phyloP scores from a whole-genome alignment of 2,888 invertebrate species.

The Steinernema carpocapsae region DNA sequence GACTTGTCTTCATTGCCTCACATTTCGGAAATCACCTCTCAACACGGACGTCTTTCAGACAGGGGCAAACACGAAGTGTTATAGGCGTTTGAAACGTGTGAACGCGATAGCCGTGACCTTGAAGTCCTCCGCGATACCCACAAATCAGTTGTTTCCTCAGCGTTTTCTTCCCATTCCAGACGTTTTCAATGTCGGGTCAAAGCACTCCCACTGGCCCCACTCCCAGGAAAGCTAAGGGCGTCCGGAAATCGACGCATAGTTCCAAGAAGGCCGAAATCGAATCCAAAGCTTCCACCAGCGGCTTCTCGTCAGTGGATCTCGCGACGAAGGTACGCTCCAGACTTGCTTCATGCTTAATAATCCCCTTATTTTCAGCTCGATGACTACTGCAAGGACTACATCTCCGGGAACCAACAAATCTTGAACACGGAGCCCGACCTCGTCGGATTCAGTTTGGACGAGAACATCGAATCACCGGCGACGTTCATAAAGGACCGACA shows the following conservation, averaged over 20 bases:
- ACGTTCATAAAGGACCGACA: neutral
- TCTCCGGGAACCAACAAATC: neutral
- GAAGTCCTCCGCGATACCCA: no score
- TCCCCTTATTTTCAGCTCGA: neutral
- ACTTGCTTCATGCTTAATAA: neutral
- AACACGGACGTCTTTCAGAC: no score
- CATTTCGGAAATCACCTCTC: no score
- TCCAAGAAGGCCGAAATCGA: neutral
- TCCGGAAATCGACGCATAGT: neutral
- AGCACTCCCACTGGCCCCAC: conserved; percentile 17
- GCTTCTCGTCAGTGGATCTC: neutral
- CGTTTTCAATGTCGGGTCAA: neutral
- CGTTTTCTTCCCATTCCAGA: neutral
- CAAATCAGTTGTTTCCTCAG: no score
- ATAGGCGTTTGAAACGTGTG: no score
- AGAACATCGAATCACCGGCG: neutral
- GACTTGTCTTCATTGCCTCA: no score
- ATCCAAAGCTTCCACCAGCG: neutral
- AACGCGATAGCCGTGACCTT: no score
- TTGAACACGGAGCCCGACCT: neutral
- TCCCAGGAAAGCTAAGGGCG: neutral
- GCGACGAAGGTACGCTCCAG: neutral
- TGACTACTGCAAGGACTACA: neutral
- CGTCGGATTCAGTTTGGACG: neutral
- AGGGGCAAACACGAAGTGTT: no score